Evolutionary conservation across 2,113 vertebrate species (phyloP).

Genomic region (Ia io): DNA sequence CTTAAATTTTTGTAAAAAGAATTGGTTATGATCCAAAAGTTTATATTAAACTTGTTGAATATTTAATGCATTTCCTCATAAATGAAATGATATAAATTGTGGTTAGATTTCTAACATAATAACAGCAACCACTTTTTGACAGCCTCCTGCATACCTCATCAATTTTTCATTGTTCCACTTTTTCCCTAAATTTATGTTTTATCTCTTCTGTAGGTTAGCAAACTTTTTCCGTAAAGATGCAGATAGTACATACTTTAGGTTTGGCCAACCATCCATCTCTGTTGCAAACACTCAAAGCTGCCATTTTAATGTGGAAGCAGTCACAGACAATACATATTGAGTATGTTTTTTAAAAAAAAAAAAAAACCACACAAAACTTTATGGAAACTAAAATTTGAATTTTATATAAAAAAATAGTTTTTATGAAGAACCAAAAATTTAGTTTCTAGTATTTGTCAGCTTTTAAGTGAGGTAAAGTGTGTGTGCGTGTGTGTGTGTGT

Average conservation of each 20-base stretch:
- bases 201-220: not conserved
- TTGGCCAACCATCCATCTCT: not conserved
- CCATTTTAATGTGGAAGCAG: accelerated
- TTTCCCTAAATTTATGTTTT: not conserved
- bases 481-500: too few relatives aligned
- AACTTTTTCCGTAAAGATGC: not conserved
- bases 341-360: not conserved
- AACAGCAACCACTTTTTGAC: not conserved
- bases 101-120: not conserved
- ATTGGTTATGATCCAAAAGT: not conserved
- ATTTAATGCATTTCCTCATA: not conserved
- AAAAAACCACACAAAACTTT: not conserved
- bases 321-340: accelerated
- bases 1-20: not conserved
- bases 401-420: not conserved
- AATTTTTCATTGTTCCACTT: not conserved
- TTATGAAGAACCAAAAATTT: not conserved
- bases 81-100: not conserved
- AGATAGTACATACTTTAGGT: not conserved
- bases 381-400: not conserved
- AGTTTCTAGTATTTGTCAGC: not conserved
- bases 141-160: not conserved
- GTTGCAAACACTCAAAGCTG: not conserved
- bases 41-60: not conserved
- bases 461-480: not conserved